Evolutionary conservation across 2,113 vertebrate species (phyloP).

Genomic region (Chitala chitala): DNA sequence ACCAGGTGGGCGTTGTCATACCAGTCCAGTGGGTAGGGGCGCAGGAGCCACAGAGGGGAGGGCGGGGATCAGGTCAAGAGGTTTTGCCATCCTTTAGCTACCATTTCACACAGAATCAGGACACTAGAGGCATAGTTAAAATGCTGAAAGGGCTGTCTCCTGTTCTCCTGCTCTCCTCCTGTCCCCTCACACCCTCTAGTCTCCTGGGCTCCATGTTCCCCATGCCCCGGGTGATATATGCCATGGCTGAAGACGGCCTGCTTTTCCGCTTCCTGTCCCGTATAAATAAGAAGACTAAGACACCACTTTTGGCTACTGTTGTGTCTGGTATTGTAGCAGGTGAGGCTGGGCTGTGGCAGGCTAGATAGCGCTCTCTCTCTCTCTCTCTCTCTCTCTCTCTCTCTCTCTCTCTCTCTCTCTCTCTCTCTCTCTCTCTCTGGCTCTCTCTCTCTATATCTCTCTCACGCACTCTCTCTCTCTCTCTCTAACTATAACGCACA

Average conservation of each 20-base stretch:
- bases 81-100: no score
- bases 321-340: constrained; percentile 79
- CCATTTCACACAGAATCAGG: no score
- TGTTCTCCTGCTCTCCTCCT: constrained; percentile 7
- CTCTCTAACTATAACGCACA: not conserved
- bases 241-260: constrained; percentile 91
- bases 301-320: constrained; percentile 78
- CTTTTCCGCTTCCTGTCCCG: constrained; percentile 75
- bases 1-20: constrained; percentile 38
- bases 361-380: not conserved
- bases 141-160: no score
- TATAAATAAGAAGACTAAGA: constrained; percentile 74
- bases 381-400: not conserved
- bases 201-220: constrained; percentile 95
- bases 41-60: no score
- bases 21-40: not conserved
- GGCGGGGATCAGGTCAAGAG: no score
- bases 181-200: constrained; percentile 47
- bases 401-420: not conserved
- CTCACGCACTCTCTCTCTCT: not conserved
- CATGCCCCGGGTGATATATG: constrained; percentile 93
- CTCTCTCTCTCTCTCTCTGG: not conserved
- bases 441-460: not conserved
- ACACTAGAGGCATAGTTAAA: no score
- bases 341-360: constrained; percentile 39